Conservation (phyloP, 2,888 invertebrate species). For the Sesamia inferens region DNA sequence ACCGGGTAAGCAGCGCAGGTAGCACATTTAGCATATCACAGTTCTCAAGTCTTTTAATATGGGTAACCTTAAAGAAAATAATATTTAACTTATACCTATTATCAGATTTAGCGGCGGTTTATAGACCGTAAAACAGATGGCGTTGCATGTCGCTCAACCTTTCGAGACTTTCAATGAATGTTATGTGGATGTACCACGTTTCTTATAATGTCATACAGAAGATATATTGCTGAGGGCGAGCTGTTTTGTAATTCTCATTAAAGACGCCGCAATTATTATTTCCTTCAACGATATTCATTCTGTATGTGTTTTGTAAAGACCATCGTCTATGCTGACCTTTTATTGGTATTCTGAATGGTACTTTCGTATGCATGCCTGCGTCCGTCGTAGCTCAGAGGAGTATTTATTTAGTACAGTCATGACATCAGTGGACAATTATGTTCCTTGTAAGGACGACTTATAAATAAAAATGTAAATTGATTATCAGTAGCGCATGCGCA, state of each 20-base stretch:
- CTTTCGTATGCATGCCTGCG: neutral
- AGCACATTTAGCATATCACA: neutral
- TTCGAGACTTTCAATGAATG: neutral
- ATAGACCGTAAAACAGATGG: conserved; percentile 20
- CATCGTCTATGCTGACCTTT: conserved; percentile 32
- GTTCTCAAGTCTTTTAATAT: neutral
- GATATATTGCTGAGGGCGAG: conserved; percentile 2
- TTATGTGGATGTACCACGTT: too few relatives aligned
- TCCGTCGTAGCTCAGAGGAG: conserved; percentile 11
- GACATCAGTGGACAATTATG: conserved; percentile 35
- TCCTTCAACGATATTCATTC: neutral
- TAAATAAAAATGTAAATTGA: conserved; percentile 38
- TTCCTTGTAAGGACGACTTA: conserved; percentile 23
- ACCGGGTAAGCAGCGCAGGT: neutral
- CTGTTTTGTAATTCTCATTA: conserved; percentile 17
- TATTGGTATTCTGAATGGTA: conserved; percentile 9
- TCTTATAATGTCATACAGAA: neutral
- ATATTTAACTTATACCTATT: neutral
- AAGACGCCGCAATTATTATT: conserved; percentile 11
- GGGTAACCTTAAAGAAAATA: neutral
- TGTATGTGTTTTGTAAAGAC: conserved; percentile 21
- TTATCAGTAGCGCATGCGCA: conserved; percentile 1
- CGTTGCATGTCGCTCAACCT: conserved; percentile 10
- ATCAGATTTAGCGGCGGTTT: neutral
- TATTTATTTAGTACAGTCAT: conserved; percentile 17